These are phyloP conservation scores for silkworm (Bombyx mori) DNA, from an alignment of 1,140 invertebrate species.

Conservation along the genomic window DNA sequence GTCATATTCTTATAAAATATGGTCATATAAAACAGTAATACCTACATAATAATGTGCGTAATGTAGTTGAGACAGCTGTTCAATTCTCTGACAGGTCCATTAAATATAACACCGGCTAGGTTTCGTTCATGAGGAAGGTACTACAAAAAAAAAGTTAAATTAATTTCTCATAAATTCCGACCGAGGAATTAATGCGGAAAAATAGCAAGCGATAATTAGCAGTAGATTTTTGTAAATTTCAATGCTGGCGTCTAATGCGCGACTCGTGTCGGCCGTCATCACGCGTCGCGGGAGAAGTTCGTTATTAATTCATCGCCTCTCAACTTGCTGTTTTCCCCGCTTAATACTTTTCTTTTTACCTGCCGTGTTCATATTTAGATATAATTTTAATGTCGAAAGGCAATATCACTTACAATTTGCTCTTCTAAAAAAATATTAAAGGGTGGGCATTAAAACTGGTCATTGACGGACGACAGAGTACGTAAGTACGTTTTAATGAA, in stretches of 20 bases:
- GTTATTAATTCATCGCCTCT: slow-evolving; percentile 66
- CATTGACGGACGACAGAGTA: too few species aligned
- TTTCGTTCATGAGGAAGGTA: background rate
- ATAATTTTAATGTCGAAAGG: too few species aligned
- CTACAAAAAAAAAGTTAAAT: slow-evolving; percentile 17
- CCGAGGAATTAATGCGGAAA: slow-evolving; percentile 13
- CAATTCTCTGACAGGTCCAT: too few species aligned
- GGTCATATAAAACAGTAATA: too few species aligned
- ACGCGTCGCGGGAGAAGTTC: slow-evolving; percentile 64
- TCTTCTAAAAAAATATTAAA: too few species aligned
- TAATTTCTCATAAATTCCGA: slow-evolving; percentile 4
- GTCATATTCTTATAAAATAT: too few species aligned
- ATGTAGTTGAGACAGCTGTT: too few species aligned
- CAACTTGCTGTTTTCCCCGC: slow-evolving; percentile 45
- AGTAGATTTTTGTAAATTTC: slow-evolving; percentile 47
- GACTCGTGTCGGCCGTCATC: slow-evolving; percentile 68
- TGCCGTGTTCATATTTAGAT: slow-evolving; percentile 15
- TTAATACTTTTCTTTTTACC: slow-evolving; percentile 35
- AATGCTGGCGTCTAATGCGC: slow-evolving; percentile 59
- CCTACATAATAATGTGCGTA: too few species aligned
- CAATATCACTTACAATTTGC: too few species aligned
- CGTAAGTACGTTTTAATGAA: too few species aligned
- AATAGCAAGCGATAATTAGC: slow-evolving; percentile 45
- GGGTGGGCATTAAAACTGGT: too few species aligned
- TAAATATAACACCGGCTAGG: background rate